phyloP scores from a whole-genome alignment of 2,888 invertebrate genomes.

The Diploptera punctata region DNA sequence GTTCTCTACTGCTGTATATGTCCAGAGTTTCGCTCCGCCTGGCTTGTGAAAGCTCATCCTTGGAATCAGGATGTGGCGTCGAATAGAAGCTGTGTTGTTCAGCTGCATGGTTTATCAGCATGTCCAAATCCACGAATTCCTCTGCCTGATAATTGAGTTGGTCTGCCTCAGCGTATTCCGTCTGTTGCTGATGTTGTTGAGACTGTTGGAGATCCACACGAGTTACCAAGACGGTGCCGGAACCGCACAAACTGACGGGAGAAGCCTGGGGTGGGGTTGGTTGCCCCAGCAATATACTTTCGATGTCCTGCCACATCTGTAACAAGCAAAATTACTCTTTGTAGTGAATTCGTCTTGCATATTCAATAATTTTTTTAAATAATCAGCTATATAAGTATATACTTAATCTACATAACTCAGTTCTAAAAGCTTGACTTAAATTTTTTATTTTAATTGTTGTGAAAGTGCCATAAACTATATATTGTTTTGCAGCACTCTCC shows the following conservation, averaged over 20 bases:
- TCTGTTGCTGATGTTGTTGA: background rate
- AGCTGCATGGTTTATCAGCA: constrained; percentile 53
- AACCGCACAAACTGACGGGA: constrained; percentile 48
- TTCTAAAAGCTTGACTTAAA: too few relatives aligned
- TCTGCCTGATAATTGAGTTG: constrained; percentile 47
- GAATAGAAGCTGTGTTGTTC: constrained; percentile 51
- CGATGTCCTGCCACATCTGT: constrained; percentile 59
- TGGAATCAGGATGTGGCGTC: background rate
- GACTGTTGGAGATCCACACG: background rate
- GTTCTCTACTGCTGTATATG: constrained; percentile 21
- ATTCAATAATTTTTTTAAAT: too few relatives aligned
- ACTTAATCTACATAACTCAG: too few relatives aligned
- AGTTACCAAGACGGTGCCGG: constrained; percentile 43
- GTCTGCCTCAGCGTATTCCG: constrained; percentile 40
- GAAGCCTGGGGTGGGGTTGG: constrained; percentile 49
- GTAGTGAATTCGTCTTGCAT: too few relatives aligned
- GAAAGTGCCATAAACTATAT: too few relatives aligned
- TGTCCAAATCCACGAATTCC: constrained; percentile 54
- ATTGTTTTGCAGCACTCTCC: too few relatives aligned
- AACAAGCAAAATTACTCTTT: too few relatives aligned
- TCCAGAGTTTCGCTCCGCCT: background rate
- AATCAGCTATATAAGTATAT: too few relatives aligned
- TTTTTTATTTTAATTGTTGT: too few relatives aligned
- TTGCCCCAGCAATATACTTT: constrained; percentile 55
- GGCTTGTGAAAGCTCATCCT: too few relatives aligned